Percentiles rank a stretch among this genome's conserved stretches.
Evolutionary conservation across 2,113 vertebrate species (phyloP).

Genomic region (Montifringilla adamsi): DNA sequence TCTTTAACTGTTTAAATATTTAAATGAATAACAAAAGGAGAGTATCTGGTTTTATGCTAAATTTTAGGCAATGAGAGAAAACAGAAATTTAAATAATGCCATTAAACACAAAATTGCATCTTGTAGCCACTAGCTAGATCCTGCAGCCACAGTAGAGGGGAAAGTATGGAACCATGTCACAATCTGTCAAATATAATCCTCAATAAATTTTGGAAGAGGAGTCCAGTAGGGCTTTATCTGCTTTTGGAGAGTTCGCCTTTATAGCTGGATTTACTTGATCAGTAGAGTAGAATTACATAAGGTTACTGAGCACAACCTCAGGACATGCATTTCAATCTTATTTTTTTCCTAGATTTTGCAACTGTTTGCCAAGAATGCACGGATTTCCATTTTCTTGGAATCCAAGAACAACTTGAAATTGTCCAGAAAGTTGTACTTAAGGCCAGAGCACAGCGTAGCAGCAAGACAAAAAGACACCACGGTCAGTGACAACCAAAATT

Average conservation of each 20-base stretch:
- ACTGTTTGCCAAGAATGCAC: slow-evolving; percentile 95
- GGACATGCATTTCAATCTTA: neutral
- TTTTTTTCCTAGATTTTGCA: slow-evolving; percentile 84
- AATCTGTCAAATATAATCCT: neutral
- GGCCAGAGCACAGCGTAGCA: slow-evolving; percentile 80
- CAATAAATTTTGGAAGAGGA: neutral
- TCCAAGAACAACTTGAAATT: slow-evolving; percentile 91
- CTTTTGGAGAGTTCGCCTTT: neutral
- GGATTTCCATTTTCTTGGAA: slow-evolving; percentile 88
- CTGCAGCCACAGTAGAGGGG: neutral
- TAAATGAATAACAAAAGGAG: neutral
- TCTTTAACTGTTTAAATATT: neutral
- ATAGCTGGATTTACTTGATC: neutral
- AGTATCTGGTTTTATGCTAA: neutral
- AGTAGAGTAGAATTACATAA: neutral
- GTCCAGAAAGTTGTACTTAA: slow-evolving; percentile 92
- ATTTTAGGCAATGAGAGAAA: neutral
- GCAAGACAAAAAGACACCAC: slow-evolving; percentile 80
- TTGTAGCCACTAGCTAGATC: neutral
- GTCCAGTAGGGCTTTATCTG: neutral
- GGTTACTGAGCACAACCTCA: neutral
- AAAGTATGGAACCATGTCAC: neutral
- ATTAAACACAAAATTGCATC: neutral
- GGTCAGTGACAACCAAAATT: slow-evolving; percentile 73
- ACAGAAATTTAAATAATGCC: neutral